Percentiles rank a stretch among this genome's conserved stretches.
Evolutionary conservation across 2,888 invertebrate species (phyloP).

Genomic region (Pristionchus exspectatus): DNA sequence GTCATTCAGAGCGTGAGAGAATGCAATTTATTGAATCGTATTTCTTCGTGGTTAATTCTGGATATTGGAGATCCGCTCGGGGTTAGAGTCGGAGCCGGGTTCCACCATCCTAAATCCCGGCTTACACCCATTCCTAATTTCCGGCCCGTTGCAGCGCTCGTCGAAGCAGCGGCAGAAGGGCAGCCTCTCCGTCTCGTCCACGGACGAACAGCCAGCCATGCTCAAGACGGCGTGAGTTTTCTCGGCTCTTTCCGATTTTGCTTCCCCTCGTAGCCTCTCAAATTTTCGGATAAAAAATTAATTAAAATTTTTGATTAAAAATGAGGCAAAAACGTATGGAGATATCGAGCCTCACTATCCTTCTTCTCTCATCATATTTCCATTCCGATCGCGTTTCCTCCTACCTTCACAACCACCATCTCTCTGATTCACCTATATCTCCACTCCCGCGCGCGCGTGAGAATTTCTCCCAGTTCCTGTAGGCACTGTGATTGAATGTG

Average conservation of each 20-base stretch:
- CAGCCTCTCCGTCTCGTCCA: slow-evolving; percentile 9
- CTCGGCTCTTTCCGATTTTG: not conserved
- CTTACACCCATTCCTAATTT: no score
- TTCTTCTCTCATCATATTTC: not conserved
- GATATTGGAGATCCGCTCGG: no score
- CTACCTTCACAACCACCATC: not conserved
- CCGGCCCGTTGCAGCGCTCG: not conserved
- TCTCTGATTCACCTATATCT: not conserved
- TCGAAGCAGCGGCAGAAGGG: slow-evolving; percentile 40
- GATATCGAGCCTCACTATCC: no score
- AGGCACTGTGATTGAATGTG: not conserved
- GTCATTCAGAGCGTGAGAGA: no score
- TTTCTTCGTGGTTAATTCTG: no score
- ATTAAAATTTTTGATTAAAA: not conserved
- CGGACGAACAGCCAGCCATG: slow-evolving; percentile 6
- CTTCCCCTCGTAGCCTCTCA: no score
- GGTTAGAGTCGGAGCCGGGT: not conserved
- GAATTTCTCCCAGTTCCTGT: not conserved
- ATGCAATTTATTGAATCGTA: no score
- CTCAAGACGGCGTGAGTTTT: not conserved
- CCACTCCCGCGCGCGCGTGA: not conserved
- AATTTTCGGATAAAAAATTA: not conserved
- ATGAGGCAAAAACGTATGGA: not conserved
- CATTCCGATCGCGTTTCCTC: not conserved
- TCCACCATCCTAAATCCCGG: not conserved